Evolutionary conservation across 2,888 invertebrate genomes (phyloP), one percentile per base, ranked within the genome.

Genomic region (Linhomoeus sp.): DNA sequence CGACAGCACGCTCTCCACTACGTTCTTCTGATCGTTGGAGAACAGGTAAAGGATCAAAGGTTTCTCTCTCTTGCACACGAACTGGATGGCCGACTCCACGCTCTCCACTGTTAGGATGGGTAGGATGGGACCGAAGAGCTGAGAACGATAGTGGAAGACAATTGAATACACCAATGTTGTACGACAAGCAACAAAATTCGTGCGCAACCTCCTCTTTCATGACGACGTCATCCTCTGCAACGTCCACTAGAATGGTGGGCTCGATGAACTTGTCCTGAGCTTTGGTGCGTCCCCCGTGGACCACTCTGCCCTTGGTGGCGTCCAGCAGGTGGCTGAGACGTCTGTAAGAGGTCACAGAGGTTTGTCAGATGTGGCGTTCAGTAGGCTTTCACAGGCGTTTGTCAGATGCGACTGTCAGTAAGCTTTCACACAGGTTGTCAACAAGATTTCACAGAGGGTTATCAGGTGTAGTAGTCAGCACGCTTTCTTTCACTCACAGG

Each of bases 41-140:
- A 90, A 92, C 58, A 85, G 70, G 72, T 92, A 92, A 65, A 86
- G 60, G 53, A 81, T 78, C 67, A 92, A 73, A 52, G 90, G 86
- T 70, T 85, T 87, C 66, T 85, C 84, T 70, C 83, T 67, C 7
- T 50, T 46, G 14, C 48, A 48, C n/a, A 59, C 85, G 62, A 82
- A 83, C 55, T 80, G 75, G 45, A 94, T 82, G 0, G 92, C 92
- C 65, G 90, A 87, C 51, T 79, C 80, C n/a, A 81, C 78, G 66
- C 79, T 79, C 47, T 77, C 76, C 5, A 90, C 75, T 46, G 77
- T 78, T 12, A 88, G 67, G 51, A 97, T 80, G 0, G 94, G 94
- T 53, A 97, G 73, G 58, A 97, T 76, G 3, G 94, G 94, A 1
- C 94, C 94, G 67, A 94, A 97, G 58, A 94, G 87, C 75, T 56